A percentile compares a stretch with the other conserved stretches of the same genome.
Conservation (phyloP, 2,888 invertebrate species). For the Catonia carolina region DNA sequence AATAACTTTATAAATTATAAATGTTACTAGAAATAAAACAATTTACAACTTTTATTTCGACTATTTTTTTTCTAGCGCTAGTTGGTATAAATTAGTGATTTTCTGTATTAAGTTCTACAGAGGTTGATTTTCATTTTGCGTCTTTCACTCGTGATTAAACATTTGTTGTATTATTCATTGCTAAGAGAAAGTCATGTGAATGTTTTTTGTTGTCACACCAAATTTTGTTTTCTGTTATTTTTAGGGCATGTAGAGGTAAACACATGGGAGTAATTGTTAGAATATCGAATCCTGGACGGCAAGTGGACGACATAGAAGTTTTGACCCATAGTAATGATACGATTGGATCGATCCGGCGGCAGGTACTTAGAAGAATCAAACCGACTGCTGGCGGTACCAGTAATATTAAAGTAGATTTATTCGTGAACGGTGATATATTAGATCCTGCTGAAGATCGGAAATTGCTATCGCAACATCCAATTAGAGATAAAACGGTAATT, state of each 20-base stretch:
- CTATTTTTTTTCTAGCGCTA: no score
- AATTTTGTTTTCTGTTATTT: no score
- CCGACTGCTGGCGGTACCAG: slow-evolving; percentile 31
- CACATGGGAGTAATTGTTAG: slow-evolving; percentile 80
- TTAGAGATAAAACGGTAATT: slow-evolving; percentile 34
- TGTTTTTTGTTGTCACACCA: no score
- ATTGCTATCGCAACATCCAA: slow-evolving; percentile 32
- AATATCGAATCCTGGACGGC: slow-evolving; percentile 79
- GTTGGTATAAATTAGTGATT: no score
- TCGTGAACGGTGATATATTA: slow-evolving; percentile 78
- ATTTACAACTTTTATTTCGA: no score
- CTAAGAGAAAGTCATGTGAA: no score
- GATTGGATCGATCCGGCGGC: slow-evolving; percentile 73
- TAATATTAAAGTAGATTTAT: slow-evolving; percentile 84
- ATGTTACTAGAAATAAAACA: no score
- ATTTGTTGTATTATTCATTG: no score
- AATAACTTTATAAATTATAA: no score
- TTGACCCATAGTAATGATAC: slow-evolving; percentile 94
- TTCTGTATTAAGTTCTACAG: no score
- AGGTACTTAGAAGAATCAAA: slow-evolving; percentile 59
- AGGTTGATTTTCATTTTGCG: no score
- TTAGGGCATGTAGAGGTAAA: slow-evolving; percentile 81
- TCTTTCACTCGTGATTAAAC: no score
- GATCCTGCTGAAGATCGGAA: slow-evolving; percentile 76
- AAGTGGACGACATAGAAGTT: slow-evolving; percentile 82